Evolutionary conservation across 2,797 vertebrate genomes (phyloP), one percentile per base, ranked within the genome.

Genomic region (Furcifer pardalis): DNA sequence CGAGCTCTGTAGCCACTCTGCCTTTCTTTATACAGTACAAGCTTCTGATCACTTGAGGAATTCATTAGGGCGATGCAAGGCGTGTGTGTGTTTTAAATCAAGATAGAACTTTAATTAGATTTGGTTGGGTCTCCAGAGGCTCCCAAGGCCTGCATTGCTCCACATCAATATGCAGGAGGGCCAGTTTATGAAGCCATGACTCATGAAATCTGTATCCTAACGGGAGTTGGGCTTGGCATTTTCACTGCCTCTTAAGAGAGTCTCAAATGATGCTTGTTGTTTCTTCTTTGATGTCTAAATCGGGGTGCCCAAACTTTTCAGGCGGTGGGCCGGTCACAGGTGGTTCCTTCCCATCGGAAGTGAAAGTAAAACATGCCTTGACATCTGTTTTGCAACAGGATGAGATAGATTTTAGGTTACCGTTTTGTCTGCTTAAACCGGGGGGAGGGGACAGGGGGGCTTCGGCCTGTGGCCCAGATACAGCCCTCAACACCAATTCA

Each of bases 181-280:
- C 49, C 35, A 49, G 86, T 79, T 87, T 66, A 87, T 79, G 35
- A 32, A 21, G 71, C 81, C 68, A 0, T 88, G 91, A 89, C 84
- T 90, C 91, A 77, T 3, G 83, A 66, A 87, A 84, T 86, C n/a
- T 79, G 66, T 66, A 71, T 87, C 89, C 81, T n/a, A 86, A 63
- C 37, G 84, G 87, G 88, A 90, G 65, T 56, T 12, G 1, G 46
- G 83, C 73, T 63, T 37, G 69, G 12, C 5, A 3, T 79, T 69
- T 9, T 9, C 83, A 66, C 59, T 84, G 75, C 66, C 84, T 86
- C 32, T 73, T 56, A 87, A n/a, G 9, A 76, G 40, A 76, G 77
- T 46, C 75, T 76, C 30, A 49, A 19, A 10, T n/a, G 23, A 46
- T 46, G 30, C 1, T 46, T 25, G 30, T 7, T 30, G 21, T 65